Base-by-base conservation (phyloP, 2,888 invertebrate species). In the Oscheius myriophilus region DNA sequence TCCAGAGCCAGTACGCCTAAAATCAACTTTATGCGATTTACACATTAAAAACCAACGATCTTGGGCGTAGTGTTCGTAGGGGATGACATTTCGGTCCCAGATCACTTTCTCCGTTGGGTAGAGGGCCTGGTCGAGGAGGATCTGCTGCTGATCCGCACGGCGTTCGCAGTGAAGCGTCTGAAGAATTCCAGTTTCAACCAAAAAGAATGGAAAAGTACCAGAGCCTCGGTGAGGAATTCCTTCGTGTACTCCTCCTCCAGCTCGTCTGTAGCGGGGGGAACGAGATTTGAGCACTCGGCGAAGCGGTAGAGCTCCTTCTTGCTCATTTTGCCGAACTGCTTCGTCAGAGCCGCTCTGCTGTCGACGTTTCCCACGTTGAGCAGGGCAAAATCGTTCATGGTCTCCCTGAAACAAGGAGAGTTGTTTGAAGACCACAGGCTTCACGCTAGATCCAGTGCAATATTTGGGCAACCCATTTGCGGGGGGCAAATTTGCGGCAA, bases 41-140 rank as follows among this genome's bases (percentile, higher is more conserved):
- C 9, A 33, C 4, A 33, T 33, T 33, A 9, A 33, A 33, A 18
- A 18, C 46, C 18, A 72, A 88, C 88, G 94, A 87, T 97, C 96
- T 0, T 96, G 96, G 51, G 94, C 93, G 89, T 93, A 97, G 87
- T 96, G 96, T 84, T 97, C 96, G 0, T 95, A 93, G 0, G 98
- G 98, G 0, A 99, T 97, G 52, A 98, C 91, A 87, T 97, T 96
- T 87, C 98, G 96, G 88, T 99, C 95, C 98, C 98, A 99, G 81
- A 98, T 95, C 2, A 97, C 92, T 70, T 93, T 92, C 87, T 99
- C 98, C 0, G 96, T 97, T 0, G 98, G 98, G 87, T 98, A 99
- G 0, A 99, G 89, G 0, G 98, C 97, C 94, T 97, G 96, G 81
- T 94, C 93, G 87, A 98, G 99, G 14, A 99, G 89, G 66, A 93